Conservation (phyloP, 2,888 invertebrate species). For the Coelinius sp. region DNA sequence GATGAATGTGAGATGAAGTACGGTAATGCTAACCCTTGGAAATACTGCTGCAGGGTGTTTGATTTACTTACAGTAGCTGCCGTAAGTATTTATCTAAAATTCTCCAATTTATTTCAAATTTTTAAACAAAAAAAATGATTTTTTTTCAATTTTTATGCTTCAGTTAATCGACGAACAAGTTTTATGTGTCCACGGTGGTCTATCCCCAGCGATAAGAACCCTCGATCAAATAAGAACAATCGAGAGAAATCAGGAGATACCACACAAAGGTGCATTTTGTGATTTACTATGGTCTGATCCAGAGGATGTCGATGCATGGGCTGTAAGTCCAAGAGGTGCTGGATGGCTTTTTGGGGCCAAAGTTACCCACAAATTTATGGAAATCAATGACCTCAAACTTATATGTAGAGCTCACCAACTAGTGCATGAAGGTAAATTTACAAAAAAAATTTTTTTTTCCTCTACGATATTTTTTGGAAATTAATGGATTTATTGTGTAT, state of each 20-base stretch:
- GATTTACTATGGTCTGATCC: slow-evolving; percentile 99
- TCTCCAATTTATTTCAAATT: neutral
- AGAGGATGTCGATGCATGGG: slow-evolving; percentile 95
- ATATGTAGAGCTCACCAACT: slow-evolving; percentile 99
- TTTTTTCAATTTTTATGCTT: slow-evolving; percentile 54
- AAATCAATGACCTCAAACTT: slow-evolving; percentile 90
- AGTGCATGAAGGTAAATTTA: slow-evolving; percentile 91
- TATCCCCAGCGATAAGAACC: slow-evolving; percentile 96
- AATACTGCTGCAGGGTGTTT: slow-evolving; percentile 98
- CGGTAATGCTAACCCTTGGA: slow-evolving; percentile 99
- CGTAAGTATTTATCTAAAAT: slow-evolving; percentile 74
- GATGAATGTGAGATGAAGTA: slow-evolving; percentile 99
- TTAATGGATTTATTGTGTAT: neutral
- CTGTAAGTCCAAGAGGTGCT: slow-evolving; percentile 94
- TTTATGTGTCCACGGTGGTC: slow-evolving; percentile 97
- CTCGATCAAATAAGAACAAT: slow-evolving; percentile 97
- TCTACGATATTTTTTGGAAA: neutral
- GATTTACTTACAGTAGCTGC: slow-evolving; percentile 98
- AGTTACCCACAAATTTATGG: slow-evolving; percentile 95
- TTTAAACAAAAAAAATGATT: neutral
- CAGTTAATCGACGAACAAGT: slow-evolving; percentile 97
- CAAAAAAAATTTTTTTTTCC: neutral
- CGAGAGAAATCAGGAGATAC: slow-evolving; percentile 97
- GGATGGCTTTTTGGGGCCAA: slow-evolving; percentile 97
- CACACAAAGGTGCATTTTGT: slow-evolving; percentile 97